These are phyloP conservation scores for Phalacrocorax carbo DNA, from an alignment of 2,113 vertebrate species.

Conservation along the genomic window DNA sequence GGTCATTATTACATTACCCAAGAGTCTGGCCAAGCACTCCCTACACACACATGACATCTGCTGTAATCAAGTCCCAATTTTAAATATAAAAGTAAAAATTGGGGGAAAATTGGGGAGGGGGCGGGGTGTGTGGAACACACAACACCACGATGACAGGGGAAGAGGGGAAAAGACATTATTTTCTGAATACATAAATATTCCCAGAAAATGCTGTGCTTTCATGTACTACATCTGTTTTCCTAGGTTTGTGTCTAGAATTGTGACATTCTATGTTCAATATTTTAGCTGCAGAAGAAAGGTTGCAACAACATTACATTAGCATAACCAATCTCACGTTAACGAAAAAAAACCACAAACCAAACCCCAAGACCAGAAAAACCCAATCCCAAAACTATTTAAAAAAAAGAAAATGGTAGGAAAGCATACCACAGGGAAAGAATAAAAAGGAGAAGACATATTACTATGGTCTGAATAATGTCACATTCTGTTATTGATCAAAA, in stretches of 20 bases:
- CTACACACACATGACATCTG: not conserved
- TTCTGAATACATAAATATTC: not conserved
- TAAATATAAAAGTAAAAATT: not conserved
- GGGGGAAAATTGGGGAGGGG: too few relatives aligned
- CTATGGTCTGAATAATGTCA: conserved; percentile 40
- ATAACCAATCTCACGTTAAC: conserved; percentile 1
- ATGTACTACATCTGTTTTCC: not conserved
- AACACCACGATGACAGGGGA: too few relatives aligned
- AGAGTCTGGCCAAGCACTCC: not conserved
- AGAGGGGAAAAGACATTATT: not conserved
- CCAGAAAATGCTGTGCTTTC: not conserved
- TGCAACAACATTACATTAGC: not conserved
- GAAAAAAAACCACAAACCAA: not conserved
- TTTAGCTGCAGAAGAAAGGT: not conserved
- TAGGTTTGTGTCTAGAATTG: not conserved
- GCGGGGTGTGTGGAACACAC: too few relatives aligned
- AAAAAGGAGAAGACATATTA: conserved; percentile 23
- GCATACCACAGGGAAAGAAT: not conserved
- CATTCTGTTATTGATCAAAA: conserved; percentile 69
- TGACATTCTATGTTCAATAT: not conserved
- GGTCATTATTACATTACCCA: not conserved
- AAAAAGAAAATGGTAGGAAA: not conserved
- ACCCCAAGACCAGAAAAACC: too few relatives aligned
- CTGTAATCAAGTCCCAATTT: not conserved
- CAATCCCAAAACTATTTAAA: not conserved